These are phyloP conservation scores for Hedychridium roseum DNA, from an alignment of 2,888 invertebrate genomes.

Conservation along the genomic window DNA sequence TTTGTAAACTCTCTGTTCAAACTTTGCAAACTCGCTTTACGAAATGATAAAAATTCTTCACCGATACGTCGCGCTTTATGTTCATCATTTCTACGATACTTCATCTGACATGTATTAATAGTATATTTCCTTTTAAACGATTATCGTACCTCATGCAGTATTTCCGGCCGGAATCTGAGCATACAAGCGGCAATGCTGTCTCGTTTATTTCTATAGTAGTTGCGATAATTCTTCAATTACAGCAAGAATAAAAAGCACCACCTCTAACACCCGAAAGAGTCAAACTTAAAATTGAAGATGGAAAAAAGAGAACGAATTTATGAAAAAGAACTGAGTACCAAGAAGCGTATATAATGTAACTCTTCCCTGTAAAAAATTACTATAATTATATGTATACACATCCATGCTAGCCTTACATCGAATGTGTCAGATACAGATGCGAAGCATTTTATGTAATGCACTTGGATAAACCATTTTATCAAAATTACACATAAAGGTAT, in stretches of 20 bases:
- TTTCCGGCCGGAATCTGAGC: too few species aligned
- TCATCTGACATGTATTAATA: not conserved
- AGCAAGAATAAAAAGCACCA: slow-evolving; percentile 2
- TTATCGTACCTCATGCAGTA: too few species aligned
- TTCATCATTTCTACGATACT: not conserved
- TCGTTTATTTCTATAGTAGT: too few species aligned
- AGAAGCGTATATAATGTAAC: slow-evolving; percentile 24
- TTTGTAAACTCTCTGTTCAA: too few species aligned
- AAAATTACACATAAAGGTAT: slow-evolving; percentile 37
- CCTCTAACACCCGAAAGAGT: too few species aligned
- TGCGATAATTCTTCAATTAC: not conserved
- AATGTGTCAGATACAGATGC: not conserved
- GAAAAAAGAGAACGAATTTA: slow-evolving; percentile 23
- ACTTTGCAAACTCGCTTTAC: too few species aligned
- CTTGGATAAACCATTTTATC: slow-evolving; percentile 25
- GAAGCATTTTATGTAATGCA: not conserved
- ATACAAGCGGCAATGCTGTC: too few species aligned
- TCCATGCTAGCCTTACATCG: slow-evolving; percentile 6
- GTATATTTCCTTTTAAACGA: not conserved
- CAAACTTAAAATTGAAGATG: too few species aligned
- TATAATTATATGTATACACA: slow-evolving; percentile 21
- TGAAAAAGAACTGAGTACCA: slow-evolving; percentile 7
- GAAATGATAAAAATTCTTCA: too few species aligned
- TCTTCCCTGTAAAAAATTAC: slow-evolving; percentile 33
- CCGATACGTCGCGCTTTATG: too few species aligned